Evolutionary conservation across 2,797 vertebrate genomes (phyloP), one percentile per base, ranked within the genome.

Genomic region (Gymnothorax reevesii): DNA sequence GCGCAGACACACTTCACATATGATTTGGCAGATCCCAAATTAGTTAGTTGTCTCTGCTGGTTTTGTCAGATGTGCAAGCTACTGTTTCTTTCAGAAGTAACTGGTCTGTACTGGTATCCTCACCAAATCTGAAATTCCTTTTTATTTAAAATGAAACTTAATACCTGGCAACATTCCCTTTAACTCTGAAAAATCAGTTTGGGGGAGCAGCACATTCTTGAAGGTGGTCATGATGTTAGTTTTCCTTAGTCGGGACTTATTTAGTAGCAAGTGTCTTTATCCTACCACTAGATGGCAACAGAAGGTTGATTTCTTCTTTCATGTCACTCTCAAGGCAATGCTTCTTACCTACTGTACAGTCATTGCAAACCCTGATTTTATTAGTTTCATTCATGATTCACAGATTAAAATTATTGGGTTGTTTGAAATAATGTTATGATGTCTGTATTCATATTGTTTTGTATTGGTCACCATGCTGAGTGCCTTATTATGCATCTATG

Each of bases 201-300:
- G n/a, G 64, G 17, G 64, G n/a, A 69, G 9, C 64, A 87, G 92
- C 66, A n/a, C 20, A 93, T 0, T 62, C 91, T 87, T 90, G 52
- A 55, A 94, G 94, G 89, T 7, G 27, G 33, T 75, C 71, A 75
- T 75, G 33, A 75, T 27, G 27, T 13, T n/a, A 69, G 66, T 27
- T 55, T 55, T 55, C 20, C 17, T 22, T 80, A 20, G 77, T 55
- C 77, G 55, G 77, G 49, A 80, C 20, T 77, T 9, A 25, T 52
- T 57, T 64, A 52, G 42, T 13, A 17, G 27, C 52, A 17, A 4
- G 57, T 77, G 49, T 10, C 25, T 62, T 49, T 77, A 49, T 88
- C 69, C 77, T 17, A 87, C 90, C 91, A 92, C 84, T 88, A 86
- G 90, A 83, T 87, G 93, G 91, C 90, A 89, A 86, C 83, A 87